Conservation (phyloP, 2,888 invertebrate genomes). For the Rhagium mordax region DNA sequence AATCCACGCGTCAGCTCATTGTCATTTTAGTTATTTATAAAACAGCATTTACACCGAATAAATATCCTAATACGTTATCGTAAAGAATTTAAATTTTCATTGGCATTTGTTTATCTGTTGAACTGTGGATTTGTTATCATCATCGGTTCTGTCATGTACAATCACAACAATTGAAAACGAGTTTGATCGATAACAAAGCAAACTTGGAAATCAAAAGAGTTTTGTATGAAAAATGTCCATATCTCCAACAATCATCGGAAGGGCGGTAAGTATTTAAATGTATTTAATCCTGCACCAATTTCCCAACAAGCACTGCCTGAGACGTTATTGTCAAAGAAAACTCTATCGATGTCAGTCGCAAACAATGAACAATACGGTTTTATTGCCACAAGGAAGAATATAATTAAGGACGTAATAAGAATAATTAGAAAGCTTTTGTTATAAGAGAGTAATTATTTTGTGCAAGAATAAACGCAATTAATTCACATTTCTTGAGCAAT, state of each 20-base stretch:
- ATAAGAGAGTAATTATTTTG: not conserved
- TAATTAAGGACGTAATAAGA: not conserved
- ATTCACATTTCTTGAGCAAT: not conserved
- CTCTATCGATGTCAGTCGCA: not conserved
- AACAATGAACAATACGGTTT: not conserved
- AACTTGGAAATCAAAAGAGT: not conserved
- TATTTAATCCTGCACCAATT: too few species aligned
- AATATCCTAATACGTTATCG: not conserved
- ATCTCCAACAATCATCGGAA: slow-evolving; percentile 16
- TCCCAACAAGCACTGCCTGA: too few species aligned
- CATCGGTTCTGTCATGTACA: not conserved
- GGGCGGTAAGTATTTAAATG: slow-evolving; percentile 27
- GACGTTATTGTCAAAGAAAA: too few species aligned
- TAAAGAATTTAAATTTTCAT: not conserved
- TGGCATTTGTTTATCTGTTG: not conserved
- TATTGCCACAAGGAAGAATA: not conserved
- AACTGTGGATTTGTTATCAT: slow-evolving; percentile 4
- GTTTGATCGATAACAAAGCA: slow-evolving; percentile 26
- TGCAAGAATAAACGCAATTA: not conserved
- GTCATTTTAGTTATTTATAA: slow-evolving; percentile 20
- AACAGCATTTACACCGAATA: not conserved
- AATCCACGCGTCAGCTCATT: slow-evolving; percentile 1
- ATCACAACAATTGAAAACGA: not conserved
- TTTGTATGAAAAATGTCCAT: slow-evolving; percentile 27
- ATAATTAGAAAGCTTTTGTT: not conserved